Evolutionary conservation across 2,888 invertebrate species (phyloP), one percentile per base, ranked within the genome.

Genomic region (Liopterus haemorrhoidalis): DNA sequence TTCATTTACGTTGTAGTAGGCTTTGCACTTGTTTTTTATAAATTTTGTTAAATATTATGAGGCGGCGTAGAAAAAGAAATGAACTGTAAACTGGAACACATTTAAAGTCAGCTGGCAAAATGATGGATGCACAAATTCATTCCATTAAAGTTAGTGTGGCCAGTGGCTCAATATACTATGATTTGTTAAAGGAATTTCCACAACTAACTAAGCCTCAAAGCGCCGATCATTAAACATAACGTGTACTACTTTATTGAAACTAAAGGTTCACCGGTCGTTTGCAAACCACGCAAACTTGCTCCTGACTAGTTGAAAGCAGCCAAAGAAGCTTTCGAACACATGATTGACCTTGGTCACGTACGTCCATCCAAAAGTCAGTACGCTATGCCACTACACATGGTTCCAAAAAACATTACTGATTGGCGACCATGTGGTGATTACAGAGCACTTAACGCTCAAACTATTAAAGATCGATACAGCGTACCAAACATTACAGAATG

Each of bases 341-440:
- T 62, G 58, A 18, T 59, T 4, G 37, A 54, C 32, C 21, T 50
- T 18, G 59, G 59, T 9, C 54, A 56, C 3, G 43, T 52, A 2
- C 50, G 55, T 5, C 58, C 54, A 3, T 60, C 59, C 0, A 43
- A 46, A 3, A 57, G 59, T 20, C 49, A 54, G 1, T 64, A 61
- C 60, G 49, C 62, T 5, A 48, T 49, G 4, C 36, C 52, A 12
- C 50, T 55, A 0, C 59, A 59, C 36, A 40, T 60, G 48, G 36
- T 54, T 43, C 50, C 48, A 14, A 58, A 61, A 33, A 49, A 54
- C 33, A 19, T 38, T 8, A 52, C 50, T 9, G 43, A 43, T 12
- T 60, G 57, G 59, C 42, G 61, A 48, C 60, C 54, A 54, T 66
- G 65, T 41, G 66, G 65, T 3, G 63, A 54, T 51, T 69, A 65